Evolutionary conservation across 2,113 vertebrate genomes (phyloP), one percentile per base, ranked within the genome.

Genomic region (Atractosteus spatula): DNA sequence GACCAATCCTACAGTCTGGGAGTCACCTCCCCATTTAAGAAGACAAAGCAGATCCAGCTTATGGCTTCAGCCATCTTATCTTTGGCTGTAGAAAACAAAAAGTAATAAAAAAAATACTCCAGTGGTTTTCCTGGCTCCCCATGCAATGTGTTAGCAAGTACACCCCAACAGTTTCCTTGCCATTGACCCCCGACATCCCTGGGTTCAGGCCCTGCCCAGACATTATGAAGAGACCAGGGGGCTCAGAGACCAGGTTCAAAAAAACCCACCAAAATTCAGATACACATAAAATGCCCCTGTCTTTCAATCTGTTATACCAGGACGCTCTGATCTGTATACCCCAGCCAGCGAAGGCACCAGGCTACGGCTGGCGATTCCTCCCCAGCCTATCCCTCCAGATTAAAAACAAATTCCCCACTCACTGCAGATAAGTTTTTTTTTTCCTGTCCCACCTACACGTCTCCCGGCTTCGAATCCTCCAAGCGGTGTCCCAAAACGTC

Each of bases 71-170:
- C 77, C 77, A 73, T 29, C 43, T n/a, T 64, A 66, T 81, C 71
- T 84, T 79, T 85, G 81, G 82, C 80, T 82, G 78, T 70, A 74
- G 69, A 56, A 77, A 73, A 80, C 56, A 64, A 79, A 73, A 7
- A 6, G 14, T 12, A 57, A 56, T 62, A 66, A 66, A 78, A 71
- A 71, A 70, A 77, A 76, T 68, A 70, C 59, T 84, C 82, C 83
- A 83, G 79, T 89, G 81, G 62, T 82, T 87, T 74, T 61, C 67
- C 56, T 70, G 41, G 41, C 55, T 75, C 55, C 55, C 61, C 55
- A 59, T 71, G 72, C 41, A 61, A 70, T 76, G 69, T 2, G 16
- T 57, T 51, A 62, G 8, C 62, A 51, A 29, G 14, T 14, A 14
- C 54, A 10, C 10, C 76, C 66, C 76, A 29, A 29, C 17, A 29